Conservation (phyloP, 2,797 vertebrate species). For the Channa striata region DNA sequence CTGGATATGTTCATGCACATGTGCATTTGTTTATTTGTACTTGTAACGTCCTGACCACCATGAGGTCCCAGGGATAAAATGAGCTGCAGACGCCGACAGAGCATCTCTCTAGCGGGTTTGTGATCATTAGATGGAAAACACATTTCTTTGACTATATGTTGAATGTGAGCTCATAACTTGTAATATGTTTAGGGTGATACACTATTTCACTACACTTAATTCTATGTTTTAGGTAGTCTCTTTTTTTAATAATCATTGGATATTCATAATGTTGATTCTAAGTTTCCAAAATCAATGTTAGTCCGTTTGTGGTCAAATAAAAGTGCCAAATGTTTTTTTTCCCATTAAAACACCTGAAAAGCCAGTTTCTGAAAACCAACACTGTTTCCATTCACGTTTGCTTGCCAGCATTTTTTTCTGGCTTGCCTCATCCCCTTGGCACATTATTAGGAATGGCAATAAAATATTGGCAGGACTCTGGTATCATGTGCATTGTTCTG, state of each 20-base stretch:
- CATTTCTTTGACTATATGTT: too few relatives aligned
- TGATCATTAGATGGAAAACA: background rate
- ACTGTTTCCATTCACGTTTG: background rate
- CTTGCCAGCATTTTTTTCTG: background rate
- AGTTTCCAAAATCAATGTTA: background rate
- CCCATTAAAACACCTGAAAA: background rate
- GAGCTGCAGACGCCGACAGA: too few relatives aligned
- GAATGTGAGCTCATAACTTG: background rate
- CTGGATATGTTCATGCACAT: constrained; percentile 3
- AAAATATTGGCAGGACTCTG: background rate
- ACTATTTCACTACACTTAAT: too few relatives aligned
- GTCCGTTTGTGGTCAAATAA: background rate
- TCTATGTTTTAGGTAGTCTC: background rate
- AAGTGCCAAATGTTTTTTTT: background rate
- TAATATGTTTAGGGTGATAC: background rate
- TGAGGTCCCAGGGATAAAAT: background rate
- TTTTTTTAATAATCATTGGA: background rate
- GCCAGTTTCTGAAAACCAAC: background rate
- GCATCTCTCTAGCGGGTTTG: background rate
- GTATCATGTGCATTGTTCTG: background rate
- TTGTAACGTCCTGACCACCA: background rate
- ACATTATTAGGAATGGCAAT: background rate
- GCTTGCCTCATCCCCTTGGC: background rate
- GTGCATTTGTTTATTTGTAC: constrained; percentile 5
- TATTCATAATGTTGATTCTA: background rate